Base-by-base conservation (phyloP, 2,888 invertebrate genomes). In the Conchocele bisecta region DNA sequence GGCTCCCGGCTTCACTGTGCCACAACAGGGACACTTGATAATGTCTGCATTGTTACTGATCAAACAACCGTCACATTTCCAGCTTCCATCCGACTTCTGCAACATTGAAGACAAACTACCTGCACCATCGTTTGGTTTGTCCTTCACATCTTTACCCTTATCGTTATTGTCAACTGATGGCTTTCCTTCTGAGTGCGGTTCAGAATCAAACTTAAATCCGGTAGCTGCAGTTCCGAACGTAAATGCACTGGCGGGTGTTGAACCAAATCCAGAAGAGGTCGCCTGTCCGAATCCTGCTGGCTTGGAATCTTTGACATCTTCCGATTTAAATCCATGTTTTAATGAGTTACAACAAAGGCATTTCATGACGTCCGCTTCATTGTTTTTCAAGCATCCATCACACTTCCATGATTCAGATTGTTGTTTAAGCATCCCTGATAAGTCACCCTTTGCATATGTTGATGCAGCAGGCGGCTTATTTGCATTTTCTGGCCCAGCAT, bases 1-100 rank as follows among this genome's bases (percentile, higher is more conserved):
- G 6, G 75, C 79, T 5, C 89, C 90, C n/a, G 90, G 89, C 57
- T 88, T 87, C 2, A 83, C 59, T 3, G 87, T 82, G 7, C 78
- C 60, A 82, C 91, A 91, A 9, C 89, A 89, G 3, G 79, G 74
- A 73, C 91, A 91, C 41, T 82, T 83, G 20, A 75, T 66, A 15
- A 74, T 63, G 28, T 75, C 77, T 4, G 65, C 76, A 9, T 92
- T 89, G 86, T 95, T 95, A 41, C 92, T 91, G 15, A 94, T 91
- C 90, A 94, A 92, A 86, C 95, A 95, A 22, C 91, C 91, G 1
- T 92, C 90, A 89, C 95, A 95, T 80, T 94, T 93, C 95, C 95
- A 95, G 22, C 93, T 93, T 51, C 93, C 93, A 24, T 90, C 85
- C 1, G 92, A 88, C 2, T 92, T 92, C 83, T 94, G 94, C 77